phyloP scores from a whole-genome alignment of 2,113 vertebrate species.

The Excalfactoria chinensis region DNA sequence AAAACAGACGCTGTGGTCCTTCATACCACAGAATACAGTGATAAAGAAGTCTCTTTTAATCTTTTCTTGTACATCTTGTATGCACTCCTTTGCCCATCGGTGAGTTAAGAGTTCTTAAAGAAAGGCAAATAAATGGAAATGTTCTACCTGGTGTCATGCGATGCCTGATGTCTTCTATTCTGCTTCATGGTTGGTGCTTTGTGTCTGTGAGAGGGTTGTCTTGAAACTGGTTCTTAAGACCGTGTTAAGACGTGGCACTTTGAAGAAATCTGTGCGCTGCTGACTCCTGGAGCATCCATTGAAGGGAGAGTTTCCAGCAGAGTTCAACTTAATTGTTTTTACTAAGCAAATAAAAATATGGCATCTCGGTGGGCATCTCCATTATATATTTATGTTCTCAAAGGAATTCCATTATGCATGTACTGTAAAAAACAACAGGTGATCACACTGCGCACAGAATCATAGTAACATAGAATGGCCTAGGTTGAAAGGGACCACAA shows the following conservation, averaged over 20 bases:
- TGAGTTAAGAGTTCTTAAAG: constrained; percentile 23
- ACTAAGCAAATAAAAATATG: constrained; percentile 10
- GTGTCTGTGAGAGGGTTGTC: background rate
- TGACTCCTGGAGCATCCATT: background rate
- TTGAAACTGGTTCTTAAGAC: background rate
- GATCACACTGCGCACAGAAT: background rate
- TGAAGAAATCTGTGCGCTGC: background rate
- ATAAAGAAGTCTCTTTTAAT: constrained; percentile 30
- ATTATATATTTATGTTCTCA: background rate
- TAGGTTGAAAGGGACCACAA: too few relatives aligned
- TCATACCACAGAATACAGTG: background rate
- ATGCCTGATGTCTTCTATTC: background rate
- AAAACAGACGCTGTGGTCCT: background rate
- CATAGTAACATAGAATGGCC: too few relatives aligned
- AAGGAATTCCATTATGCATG: background rate
- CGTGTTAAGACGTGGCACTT: background rate
- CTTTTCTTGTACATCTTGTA: constrained; percentile 43
- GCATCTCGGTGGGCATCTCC: background rate
- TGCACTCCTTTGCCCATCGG: constrained; percentile 5
- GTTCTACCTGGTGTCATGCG: background rate
- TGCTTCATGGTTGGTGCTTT: background rate
- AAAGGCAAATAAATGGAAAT: constrained; percentile 54
- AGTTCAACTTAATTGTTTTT: background rate
- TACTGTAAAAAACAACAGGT: background rate
- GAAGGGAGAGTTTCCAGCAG: background rate